These are phyloP conservation scores for Sebastes diaconus DNA, from an alignment of 2,797 vertebrate species.

Conservation along the genomic window DNA sequence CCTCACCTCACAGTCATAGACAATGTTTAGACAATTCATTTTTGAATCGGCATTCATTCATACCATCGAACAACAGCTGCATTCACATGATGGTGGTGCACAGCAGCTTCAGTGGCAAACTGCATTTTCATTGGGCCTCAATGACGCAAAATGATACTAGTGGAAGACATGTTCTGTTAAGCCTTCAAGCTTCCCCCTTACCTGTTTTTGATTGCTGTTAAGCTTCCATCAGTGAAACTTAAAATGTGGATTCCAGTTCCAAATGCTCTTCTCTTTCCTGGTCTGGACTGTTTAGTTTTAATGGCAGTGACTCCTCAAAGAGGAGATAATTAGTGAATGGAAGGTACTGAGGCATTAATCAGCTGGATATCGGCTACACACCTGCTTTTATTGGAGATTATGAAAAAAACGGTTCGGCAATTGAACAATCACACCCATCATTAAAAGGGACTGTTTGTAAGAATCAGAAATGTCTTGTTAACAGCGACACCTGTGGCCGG, in stretches of 20 bases:
- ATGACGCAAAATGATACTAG: not conserved
- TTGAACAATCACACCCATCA: not conserved
- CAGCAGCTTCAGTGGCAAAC: slow-evolving; percentile 2
- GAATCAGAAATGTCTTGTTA: no score
- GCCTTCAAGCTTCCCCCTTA: not conserved
- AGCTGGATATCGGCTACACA: not conserved
- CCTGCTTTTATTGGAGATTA: not conserved
- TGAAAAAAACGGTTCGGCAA: not conserved
- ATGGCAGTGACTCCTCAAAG: not conserved
- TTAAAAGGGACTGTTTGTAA: not conserved
- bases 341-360: not conserved
- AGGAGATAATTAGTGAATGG: not conserved
- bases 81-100: slow-evolving; percentile 12
- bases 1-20: slow-evolving; percentile 62
- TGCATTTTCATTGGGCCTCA: not conserved
- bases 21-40: not conserved
- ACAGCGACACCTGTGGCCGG: no score
- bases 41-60: not conserved
- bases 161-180: not conserved
- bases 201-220: not conserved
- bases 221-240: not conserved
- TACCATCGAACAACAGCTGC: slow-evolving; percentile 5
- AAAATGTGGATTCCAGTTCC: not conserved
- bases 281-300: not conserved
- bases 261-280: not conserved